Conservation (phyloP, 2,888 invertebrate species). For the Drosophila birchii region DNA sequence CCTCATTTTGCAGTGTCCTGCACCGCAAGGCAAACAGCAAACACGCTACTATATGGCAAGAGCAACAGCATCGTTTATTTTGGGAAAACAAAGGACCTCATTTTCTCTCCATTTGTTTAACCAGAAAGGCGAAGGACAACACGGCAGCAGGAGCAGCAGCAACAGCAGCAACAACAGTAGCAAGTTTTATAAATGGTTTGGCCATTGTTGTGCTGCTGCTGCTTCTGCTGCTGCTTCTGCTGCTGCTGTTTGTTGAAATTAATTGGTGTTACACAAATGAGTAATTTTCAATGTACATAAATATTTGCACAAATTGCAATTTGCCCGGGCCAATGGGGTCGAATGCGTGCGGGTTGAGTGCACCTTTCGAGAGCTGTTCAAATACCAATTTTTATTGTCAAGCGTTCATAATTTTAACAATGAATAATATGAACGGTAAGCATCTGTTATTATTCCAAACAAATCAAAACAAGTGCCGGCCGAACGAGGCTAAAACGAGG, state of each 20-base stretch:
- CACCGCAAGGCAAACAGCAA: constrained; percentile 56
- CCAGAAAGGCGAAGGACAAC: constrained; percentile 54
- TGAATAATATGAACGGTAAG: constrained; percentile 83
- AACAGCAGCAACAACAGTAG: constrained; percentile 36
- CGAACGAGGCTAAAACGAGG: constrained; percentile 36
- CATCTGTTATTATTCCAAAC: constrained; percentile 84
- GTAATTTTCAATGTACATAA: constrained; percentile 82
- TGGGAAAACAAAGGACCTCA: constrained; percentile 79
- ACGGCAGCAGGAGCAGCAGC: constrained; percentile 11
- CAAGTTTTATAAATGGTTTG: constrained; percentile 67
- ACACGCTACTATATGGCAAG: constrained; percentile 61
- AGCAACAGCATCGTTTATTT: constrained; percentile 76
- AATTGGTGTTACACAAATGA: constrained; percentile 82
- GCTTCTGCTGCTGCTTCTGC: constrained; percentile 49
- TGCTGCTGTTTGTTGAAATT: constrained; percentile 77
- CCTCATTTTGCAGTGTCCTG: constrained; percentile 6
- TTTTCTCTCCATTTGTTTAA: constrained; percentile 73
- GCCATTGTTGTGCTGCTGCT: constrained; percentile 47
- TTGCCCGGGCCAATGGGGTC: constrained; percentile 49
- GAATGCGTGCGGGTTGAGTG: neutral
- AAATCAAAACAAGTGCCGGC: constrained; percentile 84
- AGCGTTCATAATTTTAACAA: constrained; percentile 83
- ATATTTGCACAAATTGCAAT: constrained; percentile 83
- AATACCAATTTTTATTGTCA: constrained; percentile 81
- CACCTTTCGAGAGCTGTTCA: constrained; percentile 73